Base-by-base conservation (phyloP, 2,113 vertebrate genomes). In the Hippotragus niger region DNA sequence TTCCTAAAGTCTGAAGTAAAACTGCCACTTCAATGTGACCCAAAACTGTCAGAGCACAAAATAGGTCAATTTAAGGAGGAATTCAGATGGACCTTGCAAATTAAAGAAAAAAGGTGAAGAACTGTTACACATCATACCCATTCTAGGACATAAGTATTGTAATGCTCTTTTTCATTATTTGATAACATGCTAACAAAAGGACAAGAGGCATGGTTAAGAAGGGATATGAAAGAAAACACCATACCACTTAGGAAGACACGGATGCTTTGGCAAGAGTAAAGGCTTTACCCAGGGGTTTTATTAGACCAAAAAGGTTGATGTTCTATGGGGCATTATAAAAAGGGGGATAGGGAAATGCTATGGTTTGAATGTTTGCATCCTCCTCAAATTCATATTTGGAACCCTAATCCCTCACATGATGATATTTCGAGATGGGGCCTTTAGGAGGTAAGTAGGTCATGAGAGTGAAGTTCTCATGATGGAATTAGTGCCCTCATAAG, bases 21-120 rank as follows among this genome's bases (percentile, higher is more conserved):
- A 88, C 19, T 62, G 82, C 8, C 33, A 88, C 76, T 80, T 95
- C 31, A 82, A 57, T 58, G 53, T 71, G 58, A 92, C 36, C 58
- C 76, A 62, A 96, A 92, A 92, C n/a, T 47, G 40, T 57, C 45
- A 94, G n/a, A 95, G 23, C 40, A 78, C n/a, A 88, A 93, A 90
- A 95, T 40, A 36, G 50, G 62, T 45, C 55, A n/a, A 53, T 89
- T 81, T 74, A 95, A 84, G 62, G 87, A 95, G 40, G 52, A 10
- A 91, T 62, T 95, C 15, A 57, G 86, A 62, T 47, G 36, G 78
- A 29, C 9, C 21, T 90, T 91, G 2, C 10, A 78, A 97, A 97
- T 94, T 86, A 74, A 95, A 94, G 81, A 91, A 58, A 10, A 94
- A 81, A 93, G 58, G n/a, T 31, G 5, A 45, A 94, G 60, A 95